These are phyloP conservation scores for Malurus leucopterus DNA, from an alignment of 2,797 vertebrate species.

Conservation along the genomic window DNA sequence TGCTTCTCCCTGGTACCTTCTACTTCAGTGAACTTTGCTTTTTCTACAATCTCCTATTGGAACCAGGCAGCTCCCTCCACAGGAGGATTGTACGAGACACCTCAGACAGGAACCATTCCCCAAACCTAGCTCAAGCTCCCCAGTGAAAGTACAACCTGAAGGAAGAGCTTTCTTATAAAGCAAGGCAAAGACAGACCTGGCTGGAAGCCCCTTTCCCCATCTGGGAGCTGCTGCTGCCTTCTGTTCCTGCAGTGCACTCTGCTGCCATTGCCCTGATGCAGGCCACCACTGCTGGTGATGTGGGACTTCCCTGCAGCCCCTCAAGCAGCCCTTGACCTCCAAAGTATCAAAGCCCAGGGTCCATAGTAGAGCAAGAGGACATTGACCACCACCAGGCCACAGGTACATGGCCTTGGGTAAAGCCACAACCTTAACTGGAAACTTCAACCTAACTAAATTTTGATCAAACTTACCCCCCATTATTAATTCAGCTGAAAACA, in stretches of 20 bases:
- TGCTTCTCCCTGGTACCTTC: background rate
- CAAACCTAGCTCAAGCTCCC: background rate
- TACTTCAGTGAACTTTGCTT: background rate
- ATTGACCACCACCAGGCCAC: background rate
- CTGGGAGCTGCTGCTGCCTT: background rate
- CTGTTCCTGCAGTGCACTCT: background rate
- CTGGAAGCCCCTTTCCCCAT: background rate
- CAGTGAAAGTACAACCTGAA: background rate
- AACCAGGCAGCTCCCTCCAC: background rate
- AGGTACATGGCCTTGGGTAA: background rate
- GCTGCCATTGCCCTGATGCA: background rate
- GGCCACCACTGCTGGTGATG: background rate
- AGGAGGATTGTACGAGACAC: background rate
- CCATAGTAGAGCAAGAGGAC: background rate
- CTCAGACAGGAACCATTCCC: background rate
- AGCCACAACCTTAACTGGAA: background rate
- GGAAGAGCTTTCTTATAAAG: background rate
- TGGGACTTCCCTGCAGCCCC: background rate
- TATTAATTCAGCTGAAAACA: background rate
- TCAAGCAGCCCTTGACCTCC: background rate
- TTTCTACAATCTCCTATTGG: fast-evolving
- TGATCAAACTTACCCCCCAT: background rate
- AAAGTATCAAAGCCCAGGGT: background rate
- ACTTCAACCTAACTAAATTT: background rate
- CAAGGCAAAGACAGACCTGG: background rate